Conservation (phyloP, 2,888 invertebrate genomes). For the Cremastobaeus sp. region DNA sequence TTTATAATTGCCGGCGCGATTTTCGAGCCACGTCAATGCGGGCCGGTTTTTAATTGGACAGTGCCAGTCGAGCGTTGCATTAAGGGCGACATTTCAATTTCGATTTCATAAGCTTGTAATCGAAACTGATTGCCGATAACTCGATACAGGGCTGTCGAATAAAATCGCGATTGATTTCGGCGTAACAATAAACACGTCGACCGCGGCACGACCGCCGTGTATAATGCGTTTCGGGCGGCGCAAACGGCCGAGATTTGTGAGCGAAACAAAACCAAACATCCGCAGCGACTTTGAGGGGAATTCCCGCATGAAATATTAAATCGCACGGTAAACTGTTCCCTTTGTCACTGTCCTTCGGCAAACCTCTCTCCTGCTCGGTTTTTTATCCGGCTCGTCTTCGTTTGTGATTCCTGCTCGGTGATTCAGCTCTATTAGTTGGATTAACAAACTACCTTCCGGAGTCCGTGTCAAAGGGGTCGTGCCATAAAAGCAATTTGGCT, state of each 20-base stretch:
- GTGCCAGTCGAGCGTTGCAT: background rate
- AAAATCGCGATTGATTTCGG: constrained; percentile 18
- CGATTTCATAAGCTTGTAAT: constrained; percentile 21
- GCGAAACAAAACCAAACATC: constrained; percentile 24
- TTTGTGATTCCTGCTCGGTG: constrained; percentile 5
- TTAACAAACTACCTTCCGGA: constrained; percentile 33
- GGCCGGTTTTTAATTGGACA: too few species aligned
- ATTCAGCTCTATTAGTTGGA: constrained; percentile 29
- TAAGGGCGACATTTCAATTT: constrained; percentile 20
- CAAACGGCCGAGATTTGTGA: constrained; percentile 20
- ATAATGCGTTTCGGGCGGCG: constrained; percentile 12
- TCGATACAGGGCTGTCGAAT: constrained; percentile 11
- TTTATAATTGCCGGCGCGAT: too few species aligned
- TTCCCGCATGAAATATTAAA: constrained; percentile 23
- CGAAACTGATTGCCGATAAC: constrained; percentile 18
- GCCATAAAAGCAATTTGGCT: constrained; percentile 35
- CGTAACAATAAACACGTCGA: constrained; percentile 31
- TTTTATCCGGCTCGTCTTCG: constrained; percentile 6
- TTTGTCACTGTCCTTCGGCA: background rate
- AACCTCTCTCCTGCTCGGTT: background rate
- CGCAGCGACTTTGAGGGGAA: constrained; percentile 21
- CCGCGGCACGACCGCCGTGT: constrained; percentile 9
- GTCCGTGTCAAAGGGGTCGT: constrained; percentile 19
- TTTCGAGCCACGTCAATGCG: too few species aligned
- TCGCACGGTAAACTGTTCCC: constrained; percentile 1